A percentile compares a stretch with the other conserved stretches of the same genome.
These are phyloP conservation scores for Propithecus coquereli DNA, from an alignment of 2,113 vertebrate genomes.

Conservation along the genomic window DNA sequence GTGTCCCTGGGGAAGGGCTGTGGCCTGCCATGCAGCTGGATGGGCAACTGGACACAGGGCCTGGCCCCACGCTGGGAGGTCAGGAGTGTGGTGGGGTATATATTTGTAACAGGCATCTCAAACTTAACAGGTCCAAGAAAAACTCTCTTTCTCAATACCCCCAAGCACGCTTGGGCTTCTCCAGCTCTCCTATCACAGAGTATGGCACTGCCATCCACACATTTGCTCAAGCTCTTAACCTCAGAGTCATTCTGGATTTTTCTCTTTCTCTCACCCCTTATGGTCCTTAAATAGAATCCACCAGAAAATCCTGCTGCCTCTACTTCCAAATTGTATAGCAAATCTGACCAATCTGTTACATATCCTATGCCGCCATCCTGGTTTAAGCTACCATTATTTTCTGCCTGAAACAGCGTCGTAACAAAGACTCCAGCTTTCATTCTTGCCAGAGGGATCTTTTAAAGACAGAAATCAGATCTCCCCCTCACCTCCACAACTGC, in stretches of 20 bases:
- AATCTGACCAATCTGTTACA: no score
- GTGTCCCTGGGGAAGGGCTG: not conserved
- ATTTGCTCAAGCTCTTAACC: not conserved
- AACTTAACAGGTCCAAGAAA: not conserved
- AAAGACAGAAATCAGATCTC: not conserved
- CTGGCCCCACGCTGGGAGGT: no score
- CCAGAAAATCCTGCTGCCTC: not conserved
- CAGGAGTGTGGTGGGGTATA: not conserved
- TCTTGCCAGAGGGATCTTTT: not conserved
- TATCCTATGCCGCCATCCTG: fast-evolving
- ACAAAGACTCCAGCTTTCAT: no score
- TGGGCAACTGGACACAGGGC: fast-evolving
- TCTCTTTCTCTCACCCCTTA: not conserved
- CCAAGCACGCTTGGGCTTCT: not conserved
- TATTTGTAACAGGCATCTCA: not conserved
- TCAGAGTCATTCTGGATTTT: not conserved
- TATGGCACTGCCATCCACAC: not conserved
- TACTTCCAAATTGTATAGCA: not conserved
- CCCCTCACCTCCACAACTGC: not conserved
- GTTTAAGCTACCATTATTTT: not conserved
- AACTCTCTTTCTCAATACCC: not conserved
- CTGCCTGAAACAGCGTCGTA: not conserved
- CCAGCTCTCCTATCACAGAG: not conserved
- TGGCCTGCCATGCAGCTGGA: not conserved
- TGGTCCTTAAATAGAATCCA: not conserved